Evolutionary conservation across 2,797 vertebrate species (phyloP).

Genomic region (Hylomyscus alleni): DNA sequence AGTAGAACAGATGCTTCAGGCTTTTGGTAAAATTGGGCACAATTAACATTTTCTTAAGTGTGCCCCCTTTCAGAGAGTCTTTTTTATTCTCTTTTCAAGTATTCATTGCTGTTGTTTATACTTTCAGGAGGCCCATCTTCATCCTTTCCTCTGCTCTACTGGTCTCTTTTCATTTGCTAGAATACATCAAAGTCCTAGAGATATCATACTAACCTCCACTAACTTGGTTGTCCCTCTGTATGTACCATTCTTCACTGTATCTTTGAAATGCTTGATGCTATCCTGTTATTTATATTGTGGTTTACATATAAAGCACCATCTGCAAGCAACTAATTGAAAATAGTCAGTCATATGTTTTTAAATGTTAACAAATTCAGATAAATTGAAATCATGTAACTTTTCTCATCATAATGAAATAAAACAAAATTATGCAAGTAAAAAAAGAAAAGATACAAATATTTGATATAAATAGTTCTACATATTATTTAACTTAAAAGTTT

Average conservation of each 20-base stretch:
- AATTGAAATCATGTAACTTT: too few relatives aligned
- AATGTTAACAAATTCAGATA: too few relatives aligned
- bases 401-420: too few relatives aligned
- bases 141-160: neutral
- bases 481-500: too few relatives aligned
- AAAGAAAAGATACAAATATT: too few relatives aligned
- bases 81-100: neutral
- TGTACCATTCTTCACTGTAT: neutral
- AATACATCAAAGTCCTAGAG: neutral
- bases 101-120: neutral
- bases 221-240: neutral
- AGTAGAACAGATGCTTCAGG: neutral
- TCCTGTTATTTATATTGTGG: neutral
- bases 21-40: neutral
- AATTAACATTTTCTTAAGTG: neutral
- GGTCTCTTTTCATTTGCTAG: neutral
- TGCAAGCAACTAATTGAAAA: neutral
- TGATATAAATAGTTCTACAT: too few relatives aligned
- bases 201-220: neutral
- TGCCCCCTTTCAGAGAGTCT: neutral
- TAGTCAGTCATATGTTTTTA: too few relatives aligned
- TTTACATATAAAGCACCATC: neutral
- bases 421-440: too few relatives aligned
- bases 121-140: neutral
- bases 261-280: neutral